phyloP scores from a whole-genome alignment of 2,888 invertebrate genomes.

The Drosophila sordidapex region DNA sequence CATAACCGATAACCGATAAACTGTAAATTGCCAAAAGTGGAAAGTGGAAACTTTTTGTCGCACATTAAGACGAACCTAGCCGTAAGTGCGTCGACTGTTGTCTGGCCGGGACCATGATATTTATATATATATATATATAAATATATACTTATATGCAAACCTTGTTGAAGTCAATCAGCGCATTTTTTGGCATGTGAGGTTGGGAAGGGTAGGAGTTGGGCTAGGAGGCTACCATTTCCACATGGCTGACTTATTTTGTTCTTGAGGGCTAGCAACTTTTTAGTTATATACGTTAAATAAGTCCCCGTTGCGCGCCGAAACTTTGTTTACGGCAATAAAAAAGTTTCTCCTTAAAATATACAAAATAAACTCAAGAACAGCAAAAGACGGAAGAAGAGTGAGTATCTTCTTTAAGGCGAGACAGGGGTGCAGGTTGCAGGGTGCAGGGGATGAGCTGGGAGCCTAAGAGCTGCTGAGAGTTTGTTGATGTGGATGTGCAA shows the following conservation, averaged over 20 bases:
- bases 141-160: constrained; percentile 42
- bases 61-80: constrained; percentile 72
- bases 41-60: constrained; percentile 65
- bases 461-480: constrained; percentile 50
- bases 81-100: constrained; percentile 56
- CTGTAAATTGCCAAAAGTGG: constrained; percentile 69
- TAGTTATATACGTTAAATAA: constrained; percentile 81
- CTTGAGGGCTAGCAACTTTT: constrained; percentile 54
- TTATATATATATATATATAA: neutral
- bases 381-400: neutral
- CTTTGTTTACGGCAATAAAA: constrained; percentile 81
- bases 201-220: neutral
- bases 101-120: constrained; percentile 30
- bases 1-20: constrained; percentile 80
- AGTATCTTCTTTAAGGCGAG: neutral
- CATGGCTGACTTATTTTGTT: constrained; percentile 69
- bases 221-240: constrained; percentile 46
- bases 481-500: constrained; percentile 52
- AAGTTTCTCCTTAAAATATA: constrained; percentile 79
- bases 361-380: constrained; percentile 72
- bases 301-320: constrained; percentile 77
- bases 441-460: neutral
- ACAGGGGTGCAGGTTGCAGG: neutral
- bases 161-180: constrained; percentile 68
- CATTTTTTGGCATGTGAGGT: constrained; percentile 41